phyloP scores from a whole-genome alignment of 2,797 vertebrate species.

The Lepus townsendii region DNA sequence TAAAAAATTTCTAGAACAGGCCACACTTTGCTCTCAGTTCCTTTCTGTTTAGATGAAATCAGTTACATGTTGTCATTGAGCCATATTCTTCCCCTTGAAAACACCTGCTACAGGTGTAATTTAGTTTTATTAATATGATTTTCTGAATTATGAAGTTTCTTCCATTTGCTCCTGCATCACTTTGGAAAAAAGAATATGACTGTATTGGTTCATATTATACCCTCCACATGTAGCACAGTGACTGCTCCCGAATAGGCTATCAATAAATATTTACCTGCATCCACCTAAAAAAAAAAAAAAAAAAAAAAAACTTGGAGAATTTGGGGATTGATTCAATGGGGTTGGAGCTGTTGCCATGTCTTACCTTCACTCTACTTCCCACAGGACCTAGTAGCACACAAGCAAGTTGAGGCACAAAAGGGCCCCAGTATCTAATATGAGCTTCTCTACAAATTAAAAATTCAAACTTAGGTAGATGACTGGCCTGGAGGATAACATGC shows the following conservation, averaged over 20 bases:
- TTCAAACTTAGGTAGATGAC: neutral
- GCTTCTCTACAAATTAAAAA: neutral
- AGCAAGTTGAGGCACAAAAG: neutral
- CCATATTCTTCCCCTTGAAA: neutral
- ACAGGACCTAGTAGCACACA: neutral
- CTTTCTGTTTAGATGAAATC: slow-evolving; percentile 22
- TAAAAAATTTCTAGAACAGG: neutral
- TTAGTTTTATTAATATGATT: slow-evolving; percentile 8
- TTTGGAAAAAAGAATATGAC: neutral
- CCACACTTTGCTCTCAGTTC: neutral
- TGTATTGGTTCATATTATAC: neutral
- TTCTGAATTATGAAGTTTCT: neutral
- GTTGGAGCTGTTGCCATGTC: neutral
- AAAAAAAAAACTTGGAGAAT: neutral
- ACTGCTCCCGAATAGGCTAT: neutral
- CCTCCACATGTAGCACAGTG: neutral
- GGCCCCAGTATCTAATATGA: neutral
- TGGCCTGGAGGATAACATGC: no score
- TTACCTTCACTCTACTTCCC: neutral
- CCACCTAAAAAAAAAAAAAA: neutral
- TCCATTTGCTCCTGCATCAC: neutral
- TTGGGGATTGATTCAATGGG: neutral
- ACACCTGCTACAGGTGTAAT: neutral
- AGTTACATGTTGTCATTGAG: neutral
- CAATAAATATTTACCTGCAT: neutral